phyloP scores from a whole-genome alignment of 2,113 vertebrate species.

The Macrotus californicus region DNA sequence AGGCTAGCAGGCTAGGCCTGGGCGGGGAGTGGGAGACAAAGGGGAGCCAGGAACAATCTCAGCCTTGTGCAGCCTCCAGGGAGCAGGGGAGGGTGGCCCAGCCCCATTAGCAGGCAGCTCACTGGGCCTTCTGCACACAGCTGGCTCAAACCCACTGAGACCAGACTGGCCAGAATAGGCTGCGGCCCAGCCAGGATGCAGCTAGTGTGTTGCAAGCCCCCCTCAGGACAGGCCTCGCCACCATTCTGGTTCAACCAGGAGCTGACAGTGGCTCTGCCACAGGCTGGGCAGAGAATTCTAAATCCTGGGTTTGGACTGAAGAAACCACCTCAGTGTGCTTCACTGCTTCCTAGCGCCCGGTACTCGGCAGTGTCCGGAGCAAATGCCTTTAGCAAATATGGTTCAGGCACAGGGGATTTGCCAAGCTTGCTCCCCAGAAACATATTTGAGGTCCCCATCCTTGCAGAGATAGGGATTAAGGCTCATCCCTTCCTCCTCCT shows the following conservation, averaged over 20 bases:
- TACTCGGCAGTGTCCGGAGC: neutral
- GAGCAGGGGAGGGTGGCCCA: constrained; percentile 35
- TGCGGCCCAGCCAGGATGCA: neutral
- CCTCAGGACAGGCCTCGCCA: neutral
- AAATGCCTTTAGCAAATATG: neutral
- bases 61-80: constrained; percentile 58
- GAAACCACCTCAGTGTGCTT: neutral
- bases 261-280: neutral
- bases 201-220: neutral
- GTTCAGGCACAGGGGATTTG: accelerated
- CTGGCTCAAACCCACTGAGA: neutral
- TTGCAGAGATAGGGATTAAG: neutral
- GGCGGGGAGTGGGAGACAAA: constrained; percentile 71
- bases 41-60: constrained; percentile 54
- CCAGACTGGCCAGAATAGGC: neutral
- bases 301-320: neutral
- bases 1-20: neutral
- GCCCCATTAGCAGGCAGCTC: constrained; percentile 71
- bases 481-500: neutral
- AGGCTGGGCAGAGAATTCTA: neutral
- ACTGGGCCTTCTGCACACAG: constrained; percentile 20
- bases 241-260: neutral
- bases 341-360: neutral
- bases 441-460: neutral
- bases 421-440: too few relatives aligned